A percentile compares a stretch with the other conserved stretches of the same genome.
phyloP scores from a whole-genome alignment of 2,797 vertebrate species.

The Dipus sagitta region DNA sequence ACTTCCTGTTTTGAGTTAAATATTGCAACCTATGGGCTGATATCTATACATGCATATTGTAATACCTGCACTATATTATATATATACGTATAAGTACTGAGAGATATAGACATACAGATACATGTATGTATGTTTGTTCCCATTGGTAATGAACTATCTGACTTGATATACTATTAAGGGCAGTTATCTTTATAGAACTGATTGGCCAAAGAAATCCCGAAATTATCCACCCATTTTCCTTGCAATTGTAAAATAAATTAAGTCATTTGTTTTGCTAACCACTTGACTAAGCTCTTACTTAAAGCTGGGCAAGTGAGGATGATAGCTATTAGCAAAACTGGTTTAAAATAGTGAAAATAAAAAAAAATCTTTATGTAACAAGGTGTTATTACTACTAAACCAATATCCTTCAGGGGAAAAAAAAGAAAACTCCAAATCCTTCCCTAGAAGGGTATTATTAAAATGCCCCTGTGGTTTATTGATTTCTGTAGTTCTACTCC shows the following conservation, averaged over 20 bases:
- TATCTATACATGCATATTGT: not conserved
- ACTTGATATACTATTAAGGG: conserved; percentile 1
- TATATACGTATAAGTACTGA: not conserved
- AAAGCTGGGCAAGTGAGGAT: conserved; percentile 24
- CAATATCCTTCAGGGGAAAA: conserved; percentile 17
- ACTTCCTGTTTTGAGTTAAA: conserved; percentile 16
- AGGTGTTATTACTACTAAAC: conserved; percentile 65
- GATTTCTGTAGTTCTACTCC: conserved; percentile 70
- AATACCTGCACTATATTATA: not conserved
- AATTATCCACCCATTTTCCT: not conserved
- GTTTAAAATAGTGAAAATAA: conserved; percentile 50
- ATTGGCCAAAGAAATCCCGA: not conserved
- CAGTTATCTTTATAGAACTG: not conserved
- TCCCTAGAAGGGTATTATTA: conserved; percentile 74
- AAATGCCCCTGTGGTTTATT: conserved; percentile 74
- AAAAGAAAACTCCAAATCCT: conserved; percentile 45
- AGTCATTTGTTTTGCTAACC: not conserved
- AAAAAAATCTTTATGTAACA: conserved; percentile 45
- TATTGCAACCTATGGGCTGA: not conserved
- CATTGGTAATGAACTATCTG: not conserved
- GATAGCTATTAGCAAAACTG: conserved; percentile 40
- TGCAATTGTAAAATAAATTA: conserved; percentile 41
- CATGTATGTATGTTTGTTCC: not conserved
- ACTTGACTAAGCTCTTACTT: conserved; percentile 43
- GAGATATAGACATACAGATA: not conserved